These are phyloP conservation scores for Amphipyra tragopoginis DNA, from an alignment of 2,888 invertebrate genomes.

Conservation along the genomic window DNA sequence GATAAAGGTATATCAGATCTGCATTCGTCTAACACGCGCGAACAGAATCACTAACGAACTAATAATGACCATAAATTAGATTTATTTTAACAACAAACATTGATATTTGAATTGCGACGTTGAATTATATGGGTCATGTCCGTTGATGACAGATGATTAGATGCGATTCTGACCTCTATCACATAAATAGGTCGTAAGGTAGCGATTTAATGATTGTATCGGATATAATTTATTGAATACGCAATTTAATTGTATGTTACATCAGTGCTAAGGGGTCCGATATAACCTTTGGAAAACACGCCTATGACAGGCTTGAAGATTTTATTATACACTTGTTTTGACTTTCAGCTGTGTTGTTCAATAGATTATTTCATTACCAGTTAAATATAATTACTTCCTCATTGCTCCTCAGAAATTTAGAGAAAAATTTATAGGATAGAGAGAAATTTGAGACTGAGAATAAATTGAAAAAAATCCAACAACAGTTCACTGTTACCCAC, in stretches of 20 bases:
- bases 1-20: slow-evolving; percentile 1
- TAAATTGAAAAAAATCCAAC: too few species aligned
- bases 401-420: neutral
- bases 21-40: slow-evolving; percentile 41
- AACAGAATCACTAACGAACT: slow-evolving; percentile 50
- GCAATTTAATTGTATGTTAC: slow-evolving; percentile 33
- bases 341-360: slow-evolving; percentile 19
- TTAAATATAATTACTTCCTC: neutral
- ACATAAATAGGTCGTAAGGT: slow-evolving; percentile 26
- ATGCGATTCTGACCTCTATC: slow-evolving; percentile 54
- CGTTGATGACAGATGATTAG: slow-evolving; percentile 56
- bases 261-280: slow-evolving; percentile 21
- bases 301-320: slow-evolving; percentile 1
- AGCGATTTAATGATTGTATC: slow-evolving; percentile 11
- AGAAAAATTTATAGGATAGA: too few species aligned
- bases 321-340: slow-evolving; percentile 2
- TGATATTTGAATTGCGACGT: slow-evolving; percentile 67
- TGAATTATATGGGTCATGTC: slow-evolving; percentile 46
- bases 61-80: slow-evolving; percentile 68
- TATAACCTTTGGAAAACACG: slow-evolving; percentile 18
- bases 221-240: slow-evolving; percentile 26
- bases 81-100: slow-evolving; percentile 59
- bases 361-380: slow-evolving; percentile 1
- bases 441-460: too few species aligned
- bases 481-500: too few species aligned